Evolutionary conservation across 2,888 invertebrate genomes (phyloP).

Genomic region (Sceliomorpha sp.): DNA sequence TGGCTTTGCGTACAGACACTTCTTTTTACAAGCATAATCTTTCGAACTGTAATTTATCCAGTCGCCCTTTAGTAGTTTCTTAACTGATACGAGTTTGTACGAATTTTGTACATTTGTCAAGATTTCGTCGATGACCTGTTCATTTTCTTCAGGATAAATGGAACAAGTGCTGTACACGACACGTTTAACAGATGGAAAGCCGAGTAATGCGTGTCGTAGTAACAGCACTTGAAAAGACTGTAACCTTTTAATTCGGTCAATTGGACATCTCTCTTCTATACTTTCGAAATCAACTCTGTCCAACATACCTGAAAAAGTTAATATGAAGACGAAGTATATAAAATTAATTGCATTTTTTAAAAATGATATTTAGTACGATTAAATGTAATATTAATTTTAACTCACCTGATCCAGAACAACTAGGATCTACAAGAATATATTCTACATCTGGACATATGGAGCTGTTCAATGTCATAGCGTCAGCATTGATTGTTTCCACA

Average conservation of each 20-base stretch:
- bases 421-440: slow-evolving; percentile 97
- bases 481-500: slow-evolving; percentile 85
- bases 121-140: slow-evolving; percentile 90
- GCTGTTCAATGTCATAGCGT: slow-evolving; percentile 86
- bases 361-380: too few relatives aligned
- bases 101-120: slow-evolving; percentile 73
- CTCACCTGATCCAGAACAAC: slow-evolving; percentile 96
- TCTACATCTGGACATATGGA: slow-evolving; percentile 86
- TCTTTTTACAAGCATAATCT: slow-evolving; percentile 85
- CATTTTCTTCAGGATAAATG: slow-evolving; percentile 93
- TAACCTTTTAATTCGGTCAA: slow-evolving; percentile 84
- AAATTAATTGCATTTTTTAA: too few relatives aligned
- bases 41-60: slow-evolving; percentile 87
- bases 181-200: slow-evolving; percentile 90
- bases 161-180: slow-evolving; percentile 99
- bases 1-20: slow-evolving; percentile 90
- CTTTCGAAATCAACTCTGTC: slow-evolving; percentile 81
- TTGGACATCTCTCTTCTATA: slow-evolving; percentile 80
- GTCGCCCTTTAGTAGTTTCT: slow-evolving; percentile 83
- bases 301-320: slow-evolving; percentile 82
- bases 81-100: slow-evolving; percentile 85
- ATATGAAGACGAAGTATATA: slow-evolving; percentile 16
- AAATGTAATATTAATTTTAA: too few relatives aligned
- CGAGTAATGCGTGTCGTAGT: slow-evolving; percentile 90
- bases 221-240: slow-evolving; percentile 91